Conservation (phyloP, 2,797 vertebrate genomes). For the Microtus agrestis region DNA sequence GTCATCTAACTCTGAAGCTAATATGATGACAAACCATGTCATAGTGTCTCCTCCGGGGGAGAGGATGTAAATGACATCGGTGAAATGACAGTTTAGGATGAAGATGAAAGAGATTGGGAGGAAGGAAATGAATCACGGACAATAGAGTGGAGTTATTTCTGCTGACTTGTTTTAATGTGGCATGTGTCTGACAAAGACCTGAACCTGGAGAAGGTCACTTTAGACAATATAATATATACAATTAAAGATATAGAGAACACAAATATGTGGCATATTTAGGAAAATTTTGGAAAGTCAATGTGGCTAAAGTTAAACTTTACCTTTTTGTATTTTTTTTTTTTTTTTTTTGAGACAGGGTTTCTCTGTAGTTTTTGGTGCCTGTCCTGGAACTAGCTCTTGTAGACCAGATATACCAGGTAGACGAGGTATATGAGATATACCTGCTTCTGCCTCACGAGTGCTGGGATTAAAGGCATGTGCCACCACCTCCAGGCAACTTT, state of each 20-base stretch:
- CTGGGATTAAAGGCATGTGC: no score
- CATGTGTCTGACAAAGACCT: background rate
- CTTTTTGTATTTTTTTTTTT: background rate
- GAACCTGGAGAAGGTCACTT: background rate
- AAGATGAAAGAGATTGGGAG: background rate
- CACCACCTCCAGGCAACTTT: background rate
- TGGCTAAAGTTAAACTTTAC: background rate
- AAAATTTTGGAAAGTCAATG: background rate
- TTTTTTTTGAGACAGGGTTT: no score
- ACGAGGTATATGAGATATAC: no score
- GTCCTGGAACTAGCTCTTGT: no score
- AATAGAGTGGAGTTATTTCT: background rate
- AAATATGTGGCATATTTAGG: background rate
- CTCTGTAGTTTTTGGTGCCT: no score
- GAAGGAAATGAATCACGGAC: conserved; percentile 10
- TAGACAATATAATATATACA: background rate
- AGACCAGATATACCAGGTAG: no score
- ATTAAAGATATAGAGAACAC: background rate
- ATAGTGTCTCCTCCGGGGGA: background rate
- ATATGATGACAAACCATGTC: background rate
- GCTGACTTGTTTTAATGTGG: background rate
- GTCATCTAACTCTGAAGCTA: background rate
- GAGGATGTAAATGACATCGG: background rate
- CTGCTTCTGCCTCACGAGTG: no score
- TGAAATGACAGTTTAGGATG: no score